phyloP scores from a whole-genome alignment of 2,888 invertebrate genomes.

The Chymomyza amoena region DNA sequence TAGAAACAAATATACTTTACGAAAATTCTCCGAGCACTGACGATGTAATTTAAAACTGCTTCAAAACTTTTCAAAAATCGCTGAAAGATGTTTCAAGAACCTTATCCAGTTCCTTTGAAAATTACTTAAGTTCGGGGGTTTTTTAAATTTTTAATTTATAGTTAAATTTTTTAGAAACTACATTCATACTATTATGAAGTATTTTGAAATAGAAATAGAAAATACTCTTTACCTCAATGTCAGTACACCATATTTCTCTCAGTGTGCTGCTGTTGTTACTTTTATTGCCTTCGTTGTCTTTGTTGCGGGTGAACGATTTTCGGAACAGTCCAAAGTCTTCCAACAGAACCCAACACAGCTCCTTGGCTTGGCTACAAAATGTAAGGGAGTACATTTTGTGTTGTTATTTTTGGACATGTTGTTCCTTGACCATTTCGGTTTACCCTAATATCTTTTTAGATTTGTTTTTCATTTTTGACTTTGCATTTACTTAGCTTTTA shows the following conservation, averaged over 20 bases:
- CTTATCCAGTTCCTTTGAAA: no score
- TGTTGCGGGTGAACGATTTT: not conserved
- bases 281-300: slow-evolving; percentile 3
- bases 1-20: no score
- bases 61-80: no score
- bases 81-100: no score
- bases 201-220: no score
- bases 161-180: no score
- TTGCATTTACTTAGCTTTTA: not conserved
- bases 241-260: not conserved
- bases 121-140: no score
- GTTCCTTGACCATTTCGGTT: not conserved
- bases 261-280: not conserved
- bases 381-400: not conserved
- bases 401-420: not conserved
- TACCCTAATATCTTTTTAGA: not conserved
- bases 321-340: not conserved
- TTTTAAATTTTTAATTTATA: no score
- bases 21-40: no score
- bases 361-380: not conserved
- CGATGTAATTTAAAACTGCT: no score
- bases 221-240: no score
- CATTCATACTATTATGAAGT: no score
- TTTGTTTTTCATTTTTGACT: not conserved
- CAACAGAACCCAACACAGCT: not conserved